Base-by-base conservation (phyloP, 2,113 vertebrate species). In the Entosphenus tridentatus region DNA sequence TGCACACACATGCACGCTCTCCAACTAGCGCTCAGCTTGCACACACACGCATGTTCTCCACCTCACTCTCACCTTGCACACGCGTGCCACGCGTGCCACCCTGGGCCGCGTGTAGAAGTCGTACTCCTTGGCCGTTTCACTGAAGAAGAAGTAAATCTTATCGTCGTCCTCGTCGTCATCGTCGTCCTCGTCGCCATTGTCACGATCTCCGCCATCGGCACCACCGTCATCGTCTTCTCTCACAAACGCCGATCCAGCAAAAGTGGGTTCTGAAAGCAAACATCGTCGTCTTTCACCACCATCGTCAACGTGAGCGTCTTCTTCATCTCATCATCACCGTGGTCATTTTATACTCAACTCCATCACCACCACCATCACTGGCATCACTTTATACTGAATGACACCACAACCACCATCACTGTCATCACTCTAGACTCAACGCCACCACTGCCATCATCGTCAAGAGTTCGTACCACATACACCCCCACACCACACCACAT, bases 101-200 rank as follows among this genome's bases (percentile, higher is more conserved):
- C 81, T 84, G 72, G 86, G 75, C 71, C 78, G 82, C 71, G 84
- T 81, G 55, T 83, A 84, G 9, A 83, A 78, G 69, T 87, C 82
- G 56, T 86, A 83, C 3, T 83, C 83, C 74, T 82, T 81, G 57
- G 86, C 83, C 14, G 79, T 81, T 73, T 90, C 87, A 4, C 82
- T 89, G 76, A 90, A 89, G 78, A 90, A 90, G 76, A 90, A 90
- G 77, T 85, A 88, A 76, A 90, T 81, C 71, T 86, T 86, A 69
- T 85, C 81, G 1, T 86, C 84, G 4, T 87, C 82, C 16, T 79
- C 81, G 2, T 68, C 72, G 1, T 39, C 39, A 39, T 39, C 39
- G 39, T 39, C 39, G 39, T 39, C 39, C 39, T 39, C 39, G 3
- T 39, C 39, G 39, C 39, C 39, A 39, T 39, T 39, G 39, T 39